Evolutionary conservation across 2,888 invertebrate species (phyloP), one percentile per base, ranked within the genome.

Genomic region (Helobdella robusta): DNA sequence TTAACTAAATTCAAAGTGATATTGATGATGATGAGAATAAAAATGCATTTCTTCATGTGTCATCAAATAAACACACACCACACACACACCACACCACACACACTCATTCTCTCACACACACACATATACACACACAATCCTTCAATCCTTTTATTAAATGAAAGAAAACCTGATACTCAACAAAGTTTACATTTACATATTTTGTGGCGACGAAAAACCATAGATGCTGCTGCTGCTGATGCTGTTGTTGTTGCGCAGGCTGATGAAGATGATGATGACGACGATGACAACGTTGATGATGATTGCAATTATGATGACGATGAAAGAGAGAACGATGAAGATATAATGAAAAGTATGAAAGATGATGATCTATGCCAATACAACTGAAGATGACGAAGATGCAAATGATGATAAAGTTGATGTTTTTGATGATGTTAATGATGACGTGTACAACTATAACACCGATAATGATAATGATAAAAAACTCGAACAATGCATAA

Each of bases 201-300:
- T 6, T 56, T 56, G 25, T n/a, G n/a, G n/a, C n/a, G n/a, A n/a
- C n/a, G n/a, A n/a, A n/a, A 25, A 25, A 30, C 4, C 6, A 28
- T 56, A n/a, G 28, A 36, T 61, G 48, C 15, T 44, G n/a, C 20
- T 46, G 61, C 40, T 25, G 61, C 20, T 5, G 61, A 61, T 46
- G 61, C 40, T 15, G 44, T 44, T 40, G 60, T 11, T 40, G 60
- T 20, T 60, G 60, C 18, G 8, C 20, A 60, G 11, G 40, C 23
- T 61, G 46, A 61, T 44, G 46, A 61, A 44, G 63, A 63, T 52
- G 63, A 52, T 63, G 63, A 52, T 52, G 52, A 63, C 34, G 63
- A 52, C 34, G 52, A 52, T 50, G n/a, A 63, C 34, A 52, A 52
- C 52, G 52, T n/a, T 52, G 63, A 52, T 34, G 63, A 52, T 2